These are phyloP conservation scores for Sceloporus undulatus DNA, from an alignment of 2,113 vertebrate genomes.

Conservation along the genomic window DNA sequence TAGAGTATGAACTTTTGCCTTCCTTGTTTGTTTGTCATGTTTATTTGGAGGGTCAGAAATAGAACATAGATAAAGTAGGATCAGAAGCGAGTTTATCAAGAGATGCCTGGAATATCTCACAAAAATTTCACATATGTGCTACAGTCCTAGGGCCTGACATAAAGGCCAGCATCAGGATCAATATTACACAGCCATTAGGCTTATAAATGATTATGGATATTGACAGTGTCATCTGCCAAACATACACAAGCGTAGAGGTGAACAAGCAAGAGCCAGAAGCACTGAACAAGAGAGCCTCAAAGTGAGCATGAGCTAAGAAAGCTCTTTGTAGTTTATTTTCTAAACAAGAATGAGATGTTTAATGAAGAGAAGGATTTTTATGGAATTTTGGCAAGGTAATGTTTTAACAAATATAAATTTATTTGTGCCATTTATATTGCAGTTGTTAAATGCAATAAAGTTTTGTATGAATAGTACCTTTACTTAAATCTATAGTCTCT, in stretches of 20 bases:
- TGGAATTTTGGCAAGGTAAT: too few relatives aligned
- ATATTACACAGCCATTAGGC: neutral
- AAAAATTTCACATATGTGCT: too few relatives aligned
- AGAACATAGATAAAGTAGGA: neutral
- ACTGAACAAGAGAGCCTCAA: neutral
- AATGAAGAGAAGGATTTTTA: too few relatives aligned
- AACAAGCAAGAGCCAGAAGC: neutral
- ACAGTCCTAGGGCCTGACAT: too few relatives aligned
- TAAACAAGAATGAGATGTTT: too few relatives aligned
- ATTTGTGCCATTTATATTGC: too few relatives aligned
- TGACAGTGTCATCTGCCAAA: neutral
- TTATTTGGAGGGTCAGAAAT: neutral
- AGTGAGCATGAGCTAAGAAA: neutral
- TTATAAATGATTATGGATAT: neutral
- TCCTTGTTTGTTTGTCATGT: neutral
- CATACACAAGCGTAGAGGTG: neutral
- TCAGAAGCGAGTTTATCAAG: neutral
- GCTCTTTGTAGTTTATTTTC: too few relatives aligned
- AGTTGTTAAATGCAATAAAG: too few relatives aligned
- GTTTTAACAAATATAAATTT: too few relatives aligned
- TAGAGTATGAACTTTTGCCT: neutral
- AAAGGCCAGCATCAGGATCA: neutral
- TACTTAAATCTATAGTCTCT: too few relatives aligned
- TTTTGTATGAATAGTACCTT: too few relatives aligned
- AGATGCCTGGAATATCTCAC: too few relatives aligned